These are phyloP conservation scores for Hirudinaria manillensis DNA, from an alignment of 2,888 invertebrate genomes.

Conservation along the genomic window DNA sequence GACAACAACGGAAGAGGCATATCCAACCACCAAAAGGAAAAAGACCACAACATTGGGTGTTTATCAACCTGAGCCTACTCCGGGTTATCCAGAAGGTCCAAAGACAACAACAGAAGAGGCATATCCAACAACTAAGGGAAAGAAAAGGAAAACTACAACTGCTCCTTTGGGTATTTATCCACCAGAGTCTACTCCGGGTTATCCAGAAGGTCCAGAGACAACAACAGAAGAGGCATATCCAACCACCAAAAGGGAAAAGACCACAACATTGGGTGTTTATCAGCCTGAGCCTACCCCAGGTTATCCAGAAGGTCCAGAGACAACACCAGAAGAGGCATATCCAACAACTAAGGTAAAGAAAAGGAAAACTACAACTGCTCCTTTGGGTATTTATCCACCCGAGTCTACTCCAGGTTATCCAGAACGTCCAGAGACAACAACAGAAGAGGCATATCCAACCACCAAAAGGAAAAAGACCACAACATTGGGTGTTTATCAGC, in stretches of 20 bases:
- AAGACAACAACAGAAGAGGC: too few species aligned
- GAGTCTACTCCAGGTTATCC: too few species aligned
- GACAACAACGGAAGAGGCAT: too few species aligned
- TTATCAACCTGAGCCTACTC: too few species aligned
- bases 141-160: neutral
- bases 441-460: neutral
- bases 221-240: too few species aligned
- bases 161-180: neutral
- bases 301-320: constrained; percentile 5
- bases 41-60: neutral
- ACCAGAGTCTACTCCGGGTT: neutral
- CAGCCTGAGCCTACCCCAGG: neutral
- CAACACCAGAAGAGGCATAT: neutral
- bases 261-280: neutral
- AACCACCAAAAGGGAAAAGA: too few species aligned
- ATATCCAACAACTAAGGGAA: too few species aligned
- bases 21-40: too few species aligned
- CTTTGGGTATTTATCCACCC: neutral
- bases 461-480: neutral
- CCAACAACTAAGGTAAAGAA: neutral
- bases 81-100: neutral
- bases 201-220: constrained; percentile 2
- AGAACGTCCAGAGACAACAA: neutral
- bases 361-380: neutral
- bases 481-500: neutral